Percentiles rank a stretch among this genome's conserved stretches.
These are phyloP conservation scores for Rousettus madagascariensis DNA, from an alignment of 2,797 vertebrate species.

Conservation along the genomic window DNA sequence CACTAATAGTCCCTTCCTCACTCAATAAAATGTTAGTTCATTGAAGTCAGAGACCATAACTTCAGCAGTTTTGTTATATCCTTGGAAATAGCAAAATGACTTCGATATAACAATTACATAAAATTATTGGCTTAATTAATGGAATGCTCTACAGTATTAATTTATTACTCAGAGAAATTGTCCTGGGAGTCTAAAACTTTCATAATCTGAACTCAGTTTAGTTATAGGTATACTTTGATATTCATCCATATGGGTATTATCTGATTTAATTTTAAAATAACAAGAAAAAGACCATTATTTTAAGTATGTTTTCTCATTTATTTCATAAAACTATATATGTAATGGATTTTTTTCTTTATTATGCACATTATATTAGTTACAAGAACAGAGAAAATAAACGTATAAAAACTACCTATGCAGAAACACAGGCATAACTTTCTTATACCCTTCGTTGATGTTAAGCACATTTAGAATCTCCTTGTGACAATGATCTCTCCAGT, in stretches of 20 bases:
- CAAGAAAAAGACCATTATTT: not conserved
- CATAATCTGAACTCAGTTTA: not conserved
- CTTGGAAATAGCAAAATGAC: constrained; percentile 1
- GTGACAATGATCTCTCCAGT: not conserved
- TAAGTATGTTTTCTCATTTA: not conserved
- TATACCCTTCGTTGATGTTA: not conserved
- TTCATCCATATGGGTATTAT: not conserved
- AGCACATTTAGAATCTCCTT: not conserved
- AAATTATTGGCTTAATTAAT: not conserved
- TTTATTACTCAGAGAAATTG: not conserved
- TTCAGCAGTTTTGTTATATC: not conserved
- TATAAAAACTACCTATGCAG: not conserved
- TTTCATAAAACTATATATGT: not conserved
- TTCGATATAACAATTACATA: not conserved
- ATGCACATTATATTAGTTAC: not conserved
- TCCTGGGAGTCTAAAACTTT: not conserved
- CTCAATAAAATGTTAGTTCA: not conserved
- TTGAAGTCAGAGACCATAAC: not conserved
- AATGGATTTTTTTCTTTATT: not conserved
- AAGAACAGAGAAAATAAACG: not conserved
- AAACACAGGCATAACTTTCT: not conserved
- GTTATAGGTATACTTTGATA: not conserved
- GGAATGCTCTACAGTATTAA: not conserved
- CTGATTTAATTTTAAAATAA: not conserved
- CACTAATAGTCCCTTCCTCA: not conserved